phyloP scores from a whole-genome alignment of 37 sponge, comb jelly and placozoan species.

The Petrosia ficiformis region DNA sequence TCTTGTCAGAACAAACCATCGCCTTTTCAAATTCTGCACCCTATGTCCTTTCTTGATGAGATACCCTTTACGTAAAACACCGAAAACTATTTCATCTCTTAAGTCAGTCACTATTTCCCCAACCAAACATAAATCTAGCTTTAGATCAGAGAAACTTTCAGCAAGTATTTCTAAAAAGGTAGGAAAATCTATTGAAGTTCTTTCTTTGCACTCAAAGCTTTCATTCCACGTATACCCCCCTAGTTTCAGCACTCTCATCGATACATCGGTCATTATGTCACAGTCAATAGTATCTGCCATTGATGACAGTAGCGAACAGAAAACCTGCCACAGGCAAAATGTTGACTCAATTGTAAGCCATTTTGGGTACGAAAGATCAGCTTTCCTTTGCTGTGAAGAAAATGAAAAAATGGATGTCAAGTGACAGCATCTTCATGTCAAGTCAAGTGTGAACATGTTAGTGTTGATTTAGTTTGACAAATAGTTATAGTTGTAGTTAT shows the following conservation, averaged over 20 bases:
- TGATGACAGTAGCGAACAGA: constrained; percentile 22
- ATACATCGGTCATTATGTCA: constrained; percentile 24
- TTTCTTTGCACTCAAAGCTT: not conserved
- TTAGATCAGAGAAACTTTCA: constrained; percentile 22
- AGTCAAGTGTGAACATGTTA: too few relatives aligned
- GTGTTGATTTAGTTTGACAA: too few relatives aligned
- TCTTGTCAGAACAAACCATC: constrained; percentile 64
- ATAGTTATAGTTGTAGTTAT: too few relatives aligned
- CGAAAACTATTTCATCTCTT: constrained; percentile 50
- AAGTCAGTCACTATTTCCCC: constrained; percentile 45
- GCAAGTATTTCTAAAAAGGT: constrained; percentile 39
- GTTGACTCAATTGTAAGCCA: constrained; percentile 32
- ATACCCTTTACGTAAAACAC: constrained; percentile 65
- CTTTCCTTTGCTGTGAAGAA: constrained; percentile 19
- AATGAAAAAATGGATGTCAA: too few relatives aligned
- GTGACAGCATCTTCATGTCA: too few relatives aligned
- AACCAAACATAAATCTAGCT: constrained; percentile 23
- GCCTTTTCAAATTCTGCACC: constrained; percentile 51
- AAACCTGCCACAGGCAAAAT: constrained; percentile 49
- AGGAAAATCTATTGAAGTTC: constrained; percentile 20
- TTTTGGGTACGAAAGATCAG: constrained; percentile 28
- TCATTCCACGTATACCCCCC: constrained; percentile 49
- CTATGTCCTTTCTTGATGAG: constrained; percentile 67
- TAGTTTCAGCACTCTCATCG: constrained; percentile 15
- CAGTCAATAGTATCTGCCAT: not conserved